Evolutionary conservation across 37 sponge, comb jelly and placozoan species (phyloP).

Genomic region (Oscarella lobularis): DNA sequence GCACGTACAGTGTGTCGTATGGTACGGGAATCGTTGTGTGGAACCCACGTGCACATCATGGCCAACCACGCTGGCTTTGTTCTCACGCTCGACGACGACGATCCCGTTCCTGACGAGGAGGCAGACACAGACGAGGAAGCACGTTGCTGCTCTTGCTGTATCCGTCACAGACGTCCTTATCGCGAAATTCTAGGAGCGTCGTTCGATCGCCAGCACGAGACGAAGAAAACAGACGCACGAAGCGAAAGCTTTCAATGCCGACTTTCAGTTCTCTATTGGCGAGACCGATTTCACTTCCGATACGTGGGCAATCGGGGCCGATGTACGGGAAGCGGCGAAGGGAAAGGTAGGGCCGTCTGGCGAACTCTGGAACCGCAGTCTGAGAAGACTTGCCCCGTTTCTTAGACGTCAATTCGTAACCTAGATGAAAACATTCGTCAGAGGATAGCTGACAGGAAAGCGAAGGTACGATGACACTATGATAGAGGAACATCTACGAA

Average conservation of each 20-base stretch:
- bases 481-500: too few species aligned
- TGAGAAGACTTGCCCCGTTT: too few species aligned
- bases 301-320: neutral
- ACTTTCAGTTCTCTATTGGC: neutral
- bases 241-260: conserved; percentile 2
- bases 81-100: conserved; percentile 72
- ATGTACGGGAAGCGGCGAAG: conserved; percentile 11
- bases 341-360: conserved; percentile 10
- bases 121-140: conserved; percentile 1
- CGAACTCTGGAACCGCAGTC: too few species aligned
- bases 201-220: too few species aligned
- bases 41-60: neutral
- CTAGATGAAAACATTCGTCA: conserved; percentile 55
- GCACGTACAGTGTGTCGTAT: too few species aligned
- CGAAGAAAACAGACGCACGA: too few species aligned
- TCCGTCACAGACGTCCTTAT: too few species aligned
- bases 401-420: conserved; percentile 6
- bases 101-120: conserved; percentile 20
- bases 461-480: too few species aligned
- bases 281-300: neutral
- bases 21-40: too few species aligned
- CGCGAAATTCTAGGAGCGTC: too few species aligned
- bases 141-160: neutral
- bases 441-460: too few species aligned
- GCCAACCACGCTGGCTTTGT: conserved; percentile 16